Conservation (phyloP, 2,888 invertebrate genomes). For the Acleris holmiana region DNA sequence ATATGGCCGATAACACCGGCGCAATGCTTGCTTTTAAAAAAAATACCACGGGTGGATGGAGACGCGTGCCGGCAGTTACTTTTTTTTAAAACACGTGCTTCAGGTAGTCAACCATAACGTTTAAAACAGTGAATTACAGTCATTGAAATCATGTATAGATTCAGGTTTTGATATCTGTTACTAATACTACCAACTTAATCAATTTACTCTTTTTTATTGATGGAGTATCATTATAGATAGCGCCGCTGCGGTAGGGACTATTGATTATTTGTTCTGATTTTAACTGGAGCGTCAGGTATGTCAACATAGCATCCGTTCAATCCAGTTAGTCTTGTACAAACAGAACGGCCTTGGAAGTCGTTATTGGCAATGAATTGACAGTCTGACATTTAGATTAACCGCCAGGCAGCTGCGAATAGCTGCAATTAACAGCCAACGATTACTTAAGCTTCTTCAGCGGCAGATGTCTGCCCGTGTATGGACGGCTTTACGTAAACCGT, state of each 20-base stretch:
- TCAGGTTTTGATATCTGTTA: no score
- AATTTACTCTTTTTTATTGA: no score
- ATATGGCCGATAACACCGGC: slow-evolving; percentile 68
- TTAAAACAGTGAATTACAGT: neutral
- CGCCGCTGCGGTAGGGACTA: slow-evolving; percentile 28
- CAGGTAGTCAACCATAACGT: slow-evolving; percentile 31
- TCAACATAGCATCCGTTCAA: slow-evolving; percentile 40
- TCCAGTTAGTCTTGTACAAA: slow-evolving; percentile 52
- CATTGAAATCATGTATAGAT: no score
- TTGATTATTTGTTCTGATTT: slow-evolving; percentile 26
- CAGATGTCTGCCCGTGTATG: slow-evolving; percentile 70
- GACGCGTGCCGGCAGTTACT: slow-evolving; percentile 68
- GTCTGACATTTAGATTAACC: slow-evolving; percentile 78
- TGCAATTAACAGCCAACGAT: slow-evolving; percentile 58
- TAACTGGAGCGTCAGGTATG: slow-evolving; percentile 25
- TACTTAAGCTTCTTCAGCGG: slow-evolving; percentile 55
- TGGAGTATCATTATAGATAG: neutral
- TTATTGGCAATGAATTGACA: slow-evolving; percentile 66
- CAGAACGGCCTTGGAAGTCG: slow-evolving; percentile 53
- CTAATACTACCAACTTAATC: no score
- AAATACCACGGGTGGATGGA: slow-evolving; percentile 46
- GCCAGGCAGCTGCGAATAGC: slow-evolving; percentile 71
- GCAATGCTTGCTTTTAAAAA: slow-evolving; percentile 50
- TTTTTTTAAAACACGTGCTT: slow-evolving; percentile 45
- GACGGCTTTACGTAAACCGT: slow-evolving; percentile 52